A percentile compares a stretch with the other conserved stretches of the same genome.
Evolutionary conservation across 2,888 invertebrate species (phyloP).

Genomic region (Mythimna impura): DNA sequence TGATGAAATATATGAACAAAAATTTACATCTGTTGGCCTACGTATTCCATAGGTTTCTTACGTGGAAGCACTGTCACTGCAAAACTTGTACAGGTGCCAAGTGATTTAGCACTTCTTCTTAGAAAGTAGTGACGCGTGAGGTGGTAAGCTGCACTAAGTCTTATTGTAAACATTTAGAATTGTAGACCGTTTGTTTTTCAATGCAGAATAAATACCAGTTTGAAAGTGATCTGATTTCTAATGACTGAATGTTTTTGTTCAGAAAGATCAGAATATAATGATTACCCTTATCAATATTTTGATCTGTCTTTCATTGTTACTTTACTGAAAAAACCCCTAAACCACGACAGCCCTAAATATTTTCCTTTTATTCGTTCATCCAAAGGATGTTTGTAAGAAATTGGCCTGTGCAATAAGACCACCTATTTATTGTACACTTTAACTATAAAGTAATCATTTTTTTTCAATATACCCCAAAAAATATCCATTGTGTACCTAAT

Average conservation of each 20-base stretch:
- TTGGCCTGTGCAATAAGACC: too few relatives aligned
- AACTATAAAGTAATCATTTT: too few relatives aligned
- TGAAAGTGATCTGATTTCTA: slow-evolving; percentile 40
- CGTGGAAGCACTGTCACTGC: background rate
- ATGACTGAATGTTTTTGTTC: slow-evolving; percentile 22
- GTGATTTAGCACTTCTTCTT: slow-evolving; percentile 30
- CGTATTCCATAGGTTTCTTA: slow-evolving; percentile 10
- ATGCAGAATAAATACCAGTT: slow-evolving; percentile 29
- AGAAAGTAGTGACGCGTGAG: slow-evolving; percentile 34
- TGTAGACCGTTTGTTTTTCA: slow-evolving; percentile 39
- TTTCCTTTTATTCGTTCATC: too few relatives aligned
- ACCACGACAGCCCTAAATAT: too few relatives aligned
- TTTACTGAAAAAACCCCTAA: background rate
- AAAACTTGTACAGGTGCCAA: slow-evolving; percentile 40
- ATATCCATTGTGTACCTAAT: too few relatives aligned
- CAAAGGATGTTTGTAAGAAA: too few relatives aligned
- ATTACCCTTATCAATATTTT: background rate
- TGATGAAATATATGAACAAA: background rate
- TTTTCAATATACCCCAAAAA: too few relatives aligned
- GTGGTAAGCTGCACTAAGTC: slow-evolving; percentile 16
- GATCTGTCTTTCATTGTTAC: background rate
- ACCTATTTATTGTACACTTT: too few relatives aligned
- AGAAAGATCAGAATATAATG: too few relatives aligned
- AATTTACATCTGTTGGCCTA: background rate
- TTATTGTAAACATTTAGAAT: slow-evolving; percentile 35